Percentiles rank a stretch among this genome's conserved stretches.
These are phyloP conservation scores for Mesitornis unicolor DNA, from an alignment of 2,113 vertebrate species.

Conservation along the genomic window DNA sequence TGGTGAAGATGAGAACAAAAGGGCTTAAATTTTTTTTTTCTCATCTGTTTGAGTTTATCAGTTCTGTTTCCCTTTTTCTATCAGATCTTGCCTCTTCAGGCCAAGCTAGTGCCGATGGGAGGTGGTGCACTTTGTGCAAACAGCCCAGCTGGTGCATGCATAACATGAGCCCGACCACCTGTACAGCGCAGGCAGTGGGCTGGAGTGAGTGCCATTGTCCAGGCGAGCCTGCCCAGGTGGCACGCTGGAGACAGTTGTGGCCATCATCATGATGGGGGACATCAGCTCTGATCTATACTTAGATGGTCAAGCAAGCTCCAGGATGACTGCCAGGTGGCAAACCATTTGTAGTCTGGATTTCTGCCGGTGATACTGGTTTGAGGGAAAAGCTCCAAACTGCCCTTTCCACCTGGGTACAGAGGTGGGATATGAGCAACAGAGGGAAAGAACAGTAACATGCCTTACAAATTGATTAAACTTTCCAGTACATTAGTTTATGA, in stretches of 20 bases:
- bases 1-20: not conserved
- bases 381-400: not conserved
- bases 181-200: rapidly evolving
- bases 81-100: not conserved
- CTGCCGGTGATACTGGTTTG: not conserved
- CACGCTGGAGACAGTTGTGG: not conserved
- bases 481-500: not conserved
- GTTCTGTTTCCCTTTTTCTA: not conserved
- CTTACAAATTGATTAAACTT: not conserved
- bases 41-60: not conserved
- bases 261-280: not conserved
- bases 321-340: not conserved
- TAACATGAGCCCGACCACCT: rapidly evolving
- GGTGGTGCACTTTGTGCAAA: not conserved
- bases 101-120: not conserved
- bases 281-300: not conserved
- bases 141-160: not conserved
- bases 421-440: not conserved
- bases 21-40: not conserved
- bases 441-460: not conserved
- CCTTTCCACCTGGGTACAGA: not conserved
- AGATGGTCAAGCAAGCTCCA: not conserved
- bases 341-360: not conserved
- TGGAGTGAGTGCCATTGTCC: rapidly evolving
- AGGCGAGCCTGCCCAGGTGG: rapidly evolving